Evolutionary conservation across 2,888 invertebrate species (phyloP).

Genomic region (Exocentrus adspersus): DNA sequence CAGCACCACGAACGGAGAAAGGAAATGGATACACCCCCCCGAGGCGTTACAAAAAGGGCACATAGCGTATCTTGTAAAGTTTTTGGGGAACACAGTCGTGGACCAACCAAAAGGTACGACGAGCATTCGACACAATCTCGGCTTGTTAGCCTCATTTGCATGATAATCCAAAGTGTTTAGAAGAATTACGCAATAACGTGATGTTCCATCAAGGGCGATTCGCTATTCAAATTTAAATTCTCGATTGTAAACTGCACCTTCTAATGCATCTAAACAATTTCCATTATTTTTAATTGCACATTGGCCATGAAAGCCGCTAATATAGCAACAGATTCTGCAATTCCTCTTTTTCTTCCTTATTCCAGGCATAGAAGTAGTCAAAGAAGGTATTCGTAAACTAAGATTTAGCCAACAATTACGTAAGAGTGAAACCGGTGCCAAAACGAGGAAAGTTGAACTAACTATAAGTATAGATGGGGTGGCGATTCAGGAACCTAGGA

Average conservation of each 20-base stretch:
- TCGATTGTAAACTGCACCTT: neutral
- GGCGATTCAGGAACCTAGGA: constrained; percentile 82
- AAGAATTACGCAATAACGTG: neutral
- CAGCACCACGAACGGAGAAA: constrained; percentile 58
- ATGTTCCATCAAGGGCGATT: constrained; percentile 1
- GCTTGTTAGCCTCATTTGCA: neutral
- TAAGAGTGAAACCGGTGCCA: constrained; percentile 90
- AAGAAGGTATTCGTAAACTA: constrained; percentile 95
- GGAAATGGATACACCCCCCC: constrained; percentile 93
- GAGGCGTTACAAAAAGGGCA: constrained; percentile 94
- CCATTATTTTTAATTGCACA: neutral
- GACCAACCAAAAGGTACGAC: constrained; percentile 93
- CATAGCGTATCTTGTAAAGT: constrained; percentile 97
- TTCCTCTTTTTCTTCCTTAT: too few relatives aligned
- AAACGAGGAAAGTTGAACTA: constrained; percentile 91
- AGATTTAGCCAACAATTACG: constrained; percentile 93
- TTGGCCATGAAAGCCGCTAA: constrained; percentile 7
- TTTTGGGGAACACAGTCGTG: constrained; percentile 94
- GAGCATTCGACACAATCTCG: too few relatives aligned
- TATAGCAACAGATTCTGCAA: too few relatives aligned
- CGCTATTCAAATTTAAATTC: neutral
- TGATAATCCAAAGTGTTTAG: neutral
- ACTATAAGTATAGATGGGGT: constrained; percentile 98
- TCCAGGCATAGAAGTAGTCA: constrained; percentile 90
- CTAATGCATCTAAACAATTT: constrained; percentile 11